Conservation (phyloP, 2,888 invertebrate species). For the Tyria jacobaeae region DNA sequence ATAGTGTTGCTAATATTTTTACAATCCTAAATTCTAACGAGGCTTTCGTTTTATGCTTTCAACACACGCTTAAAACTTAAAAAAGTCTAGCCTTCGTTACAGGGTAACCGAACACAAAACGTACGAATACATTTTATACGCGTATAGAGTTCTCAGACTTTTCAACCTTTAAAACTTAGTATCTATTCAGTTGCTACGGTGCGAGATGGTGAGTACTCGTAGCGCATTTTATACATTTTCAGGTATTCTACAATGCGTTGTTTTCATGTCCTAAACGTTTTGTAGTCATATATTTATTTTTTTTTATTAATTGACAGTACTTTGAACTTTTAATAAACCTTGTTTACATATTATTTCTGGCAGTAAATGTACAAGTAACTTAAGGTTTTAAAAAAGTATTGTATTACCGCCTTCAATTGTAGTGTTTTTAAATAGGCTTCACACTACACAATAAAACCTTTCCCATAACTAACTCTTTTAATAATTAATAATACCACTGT, state of each 20-base stretch:
- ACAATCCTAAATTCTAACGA: not conserved
- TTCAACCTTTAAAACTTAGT: slow-evolving; percentile 61
- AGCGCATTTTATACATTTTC: slow-evolving; percentile 46
- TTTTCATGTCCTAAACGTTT: slow-evolving; percentile 12
- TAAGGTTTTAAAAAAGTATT: too few relatives aligned
- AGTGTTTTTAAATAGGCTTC: too few relatives aligned
- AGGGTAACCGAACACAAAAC: slow-evolving; percentile 48
- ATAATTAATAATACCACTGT: too few relatives aligned
- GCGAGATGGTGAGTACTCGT: slow-evolving; percentile 38
- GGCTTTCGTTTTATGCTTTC: not conserved
- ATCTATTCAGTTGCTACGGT: slow-evolving; percentile 59
- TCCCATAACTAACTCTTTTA: too few relatives aligned
- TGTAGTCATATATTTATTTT: not conserved
- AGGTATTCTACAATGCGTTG: slow-evolving; percentile 31
- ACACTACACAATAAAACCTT: too few relatives aligned
- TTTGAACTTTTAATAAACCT: not conserved
- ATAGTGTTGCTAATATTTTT: not conserved
- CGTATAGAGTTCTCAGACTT: slow-evolving; percentile 55
- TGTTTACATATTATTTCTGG: too few relatives aligned
- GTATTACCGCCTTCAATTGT: too few relatives aligned
- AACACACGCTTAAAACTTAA: not conserved
- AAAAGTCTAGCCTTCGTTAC: slow-evolving; percentile 7
- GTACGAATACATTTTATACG: slow-evolving; percentile 55
- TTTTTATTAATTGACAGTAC: not conserved
- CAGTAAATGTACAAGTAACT: too few relatives aligned